phyloP scores from a whole-genome alignment of 2,888 invertebrate species.

The Celastrina argiolus region DNA sequence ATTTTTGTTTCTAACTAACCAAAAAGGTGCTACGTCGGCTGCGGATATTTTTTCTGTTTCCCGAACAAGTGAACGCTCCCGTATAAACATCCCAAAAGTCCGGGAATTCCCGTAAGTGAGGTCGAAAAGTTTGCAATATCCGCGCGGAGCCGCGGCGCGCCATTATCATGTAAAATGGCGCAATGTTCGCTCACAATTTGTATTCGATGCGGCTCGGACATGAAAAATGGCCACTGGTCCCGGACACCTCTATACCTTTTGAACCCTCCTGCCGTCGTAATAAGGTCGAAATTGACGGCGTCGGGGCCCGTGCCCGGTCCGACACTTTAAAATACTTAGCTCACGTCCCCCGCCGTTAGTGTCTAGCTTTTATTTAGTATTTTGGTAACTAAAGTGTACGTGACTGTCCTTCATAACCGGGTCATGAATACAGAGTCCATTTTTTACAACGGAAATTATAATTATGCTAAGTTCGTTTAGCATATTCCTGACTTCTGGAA shows the following conservation, averaged over 20 bases:
- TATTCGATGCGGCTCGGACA: slow-evolving; percentile 18
- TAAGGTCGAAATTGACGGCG: background rate
- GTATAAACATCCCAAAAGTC: background rate
- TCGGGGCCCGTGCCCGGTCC: slow-evolving; percentile 3
- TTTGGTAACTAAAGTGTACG: background rate
- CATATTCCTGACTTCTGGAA: too few relatives aligned
- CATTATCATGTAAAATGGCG: slow-evolving; percentile 7
- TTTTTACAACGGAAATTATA: slow-evolving; percentile 5
- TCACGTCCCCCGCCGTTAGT: background rate
- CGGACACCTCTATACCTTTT: background rate
- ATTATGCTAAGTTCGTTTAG: background rate
- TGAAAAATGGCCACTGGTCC: slow-evolving; percentile 10
- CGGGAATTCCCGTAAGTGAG: background rate
- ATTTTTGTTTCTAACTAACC: background rate
- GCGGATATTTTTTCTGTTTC: background rate
- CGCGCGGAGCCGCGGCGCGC: background rate
- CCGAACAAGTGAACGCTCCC: background rate
- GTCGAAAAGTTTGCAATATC: background rate
- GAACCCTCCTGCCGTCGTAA: background rate
- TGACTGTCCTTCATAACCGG: slow-evolving; percentile 9
- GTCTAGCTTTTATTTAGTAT: slow-evolving; percentile 11
- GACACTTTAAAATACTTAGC: slow-evolving; percentile 14
- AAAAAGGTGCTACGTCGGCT: background rate
- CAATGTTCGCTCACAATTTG: slow-evolving; percentile 23
- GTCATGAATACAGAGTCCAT: background rate